These are phyloP conservation scores for Andrena hattorfiana DNA, from an alignment of 2,888 invertebrate genomes.

Conservation along the genomic window DNA sequence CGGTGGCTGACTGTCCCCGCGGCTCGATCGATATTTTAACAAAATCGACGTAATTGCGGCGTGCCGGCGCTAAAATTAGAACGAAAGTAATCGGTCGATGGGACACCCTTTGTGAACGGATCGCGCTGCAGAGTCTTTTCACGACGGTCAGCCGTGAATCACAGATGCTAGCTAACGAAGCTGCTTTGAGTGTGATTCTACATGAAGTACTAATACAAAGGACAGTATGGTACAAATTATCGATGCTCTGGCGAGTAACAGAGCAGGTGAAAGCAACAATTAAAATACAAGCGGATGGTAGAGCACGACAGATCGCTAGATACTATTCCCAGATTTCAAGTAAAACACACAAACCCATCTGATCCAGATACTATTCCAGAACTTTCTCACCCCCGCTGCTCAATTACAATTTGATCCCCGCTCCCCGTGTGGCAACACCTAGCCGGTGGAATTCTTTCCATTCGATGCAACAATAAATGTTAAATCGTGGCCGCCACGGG, in stretches of 20 bases:
- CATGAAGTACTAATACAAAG: neutral
- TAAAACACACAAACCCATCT: neutral
- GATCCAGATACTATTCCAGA: neutral
- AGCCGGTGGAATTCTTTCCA: neutral
- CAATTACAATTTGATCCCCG: neutral
- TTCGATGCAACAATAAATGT: slow-evolving; percentile 24
- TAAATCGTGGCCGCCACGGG: neutral
- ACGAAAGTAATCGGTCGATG: slow-evolving; percentile 10
- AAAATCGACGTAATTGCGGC: slow-evolving; percentile 50
- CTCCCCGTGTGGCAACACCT: neutral
- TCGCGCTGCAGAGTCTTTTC: neutral
- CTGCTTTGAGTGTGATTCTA: neutral
- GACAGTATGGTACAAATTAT: neutral
- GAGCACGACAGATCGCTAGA: too few species aligned
- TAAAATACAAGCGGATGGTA: too few species aligned
- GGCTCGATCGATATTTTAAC: slow-evolving; percentile 48
- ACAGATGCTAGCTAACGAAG: neutral
- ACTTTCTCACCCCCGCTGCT: too few species aligned
- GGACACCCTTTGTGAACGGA: neutral
- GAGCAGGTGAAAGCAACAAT: neutral
- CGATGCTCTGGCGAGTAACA: neutral
- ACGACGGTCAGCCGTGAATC: neutral
- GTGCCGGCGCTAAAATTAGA: slow-evolving; percentile 39
- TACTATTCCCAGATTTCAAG: too few species aligned
- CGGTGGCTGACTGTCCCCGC: slow-evolving; percentile 34